phyloP scores from a whole-genome alignment of 2,113 vertebrate species.

The Erythrocercus mccallii region DNA sequence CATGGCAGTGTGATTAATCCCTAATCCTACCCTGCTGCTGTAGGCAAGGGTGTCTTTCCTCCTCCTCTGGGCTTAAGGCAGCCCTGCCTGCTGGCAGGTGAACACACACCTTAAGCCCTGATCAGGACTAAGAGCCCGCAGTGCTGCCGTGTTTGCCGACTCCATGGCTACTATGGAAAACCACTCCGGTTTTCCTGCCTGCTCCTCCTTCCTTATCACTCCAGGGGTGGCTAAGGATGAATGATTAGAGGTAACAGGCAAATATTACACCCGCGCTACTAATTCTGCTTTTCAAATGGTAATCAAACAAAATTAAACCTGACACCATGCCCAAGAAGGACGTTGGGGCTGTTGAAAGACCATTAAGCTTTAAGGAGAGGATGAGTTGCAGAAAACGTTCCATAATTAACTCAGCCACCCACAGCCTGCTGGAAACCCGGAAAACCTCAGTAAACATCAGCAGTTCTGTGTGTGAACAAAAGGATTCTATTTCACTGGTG shows the following conservation, averaged over 20 bases:
- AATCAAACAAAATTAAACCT: background rate
- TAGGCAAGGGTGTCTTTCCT: background rate
- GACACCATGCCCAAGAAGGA: background rate
- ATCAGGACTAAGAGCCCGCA: background rate
- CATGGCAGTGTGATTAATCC: background rate
- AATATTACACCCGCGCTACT: background rate
- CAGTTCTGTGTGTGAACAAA: background rate
- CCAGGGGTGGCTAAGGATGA: background rate
- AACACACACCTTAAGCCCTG: fast-evolving
- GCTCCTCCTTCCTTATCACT: background rate
- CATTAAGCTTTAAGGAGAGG: background rate
- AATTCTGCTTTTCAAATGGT: background rate
- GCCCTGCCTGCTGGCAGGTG: background rate
- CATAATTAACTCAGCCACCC: background rate
- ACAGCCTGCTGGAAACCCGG: background rate
- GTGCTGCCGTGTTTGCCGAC: background rate
- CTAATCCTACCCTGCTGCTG: background rate
- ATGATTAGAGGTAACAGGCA: background rate
- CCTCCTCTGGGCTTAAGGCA: background rate
- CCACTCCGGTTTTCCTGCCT: fast-evolving
- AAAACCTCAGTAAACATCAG: background rate
- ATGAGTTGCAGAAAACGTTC: background rate
- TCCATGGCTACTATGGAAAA: background rate
- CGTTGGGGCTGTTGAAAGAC: background rate
- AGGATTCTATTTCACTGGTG: background rate